These are phyloP conservation scores for Anagyrus pseudococci DNA, from an alignment of 2,888 invertebrate species.

Conservation along the genomic window DNA sequence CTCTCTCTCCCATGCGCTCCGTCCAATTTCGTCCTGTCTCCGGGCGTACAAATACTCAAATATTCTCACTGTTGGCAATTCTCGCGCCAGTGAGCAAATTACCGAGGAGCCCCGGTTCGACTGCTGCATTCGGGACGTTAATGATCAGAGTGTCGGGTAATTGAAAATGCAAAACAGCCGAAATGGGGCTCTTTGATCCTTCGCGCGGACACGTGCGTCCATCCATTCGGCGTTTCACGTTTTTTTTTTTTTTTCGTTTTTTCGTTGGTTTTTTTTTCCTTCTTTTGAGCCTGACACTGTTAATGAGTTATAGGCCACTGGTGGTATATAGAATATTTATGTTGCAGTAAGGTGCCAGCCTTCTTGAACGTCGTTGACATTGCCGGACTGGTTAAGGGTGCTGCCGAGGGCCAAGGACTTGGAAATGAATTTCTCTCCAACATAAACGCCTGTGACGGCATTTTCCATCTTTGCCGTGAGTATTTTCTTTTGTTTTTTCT, in stretches of 20 bases:
- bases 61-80: no score
- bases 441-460: slow-evolving; percentile 97
- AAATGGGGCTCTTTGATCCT: slow-evolving; percentile 30
- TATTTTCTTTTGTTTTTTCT: no score
- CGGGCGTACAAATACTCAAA: no score
- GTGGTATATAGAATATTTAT: slow-evolving; percentile 11
- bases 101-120: not conserved
- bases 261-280: no score
- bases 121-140: slow-evolving; percentile 6
- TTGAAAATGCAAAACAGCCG: slow-evolving; percentile 46
- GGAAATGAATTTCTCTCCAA: slow-evolving; percentile 99
- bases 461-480: slow-evolving; percentile 96
- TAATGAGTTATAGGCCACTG: not conserved
- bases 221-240: not conserved
- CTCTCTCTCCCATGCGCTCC: no score
- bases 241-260: slow-evolving; percentile 8
- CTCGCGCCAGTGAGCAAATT: no score
- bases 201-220: slow-evolving; percentile 16
- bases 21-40: no score
- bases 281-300: not conserved
- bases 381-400: slow-evolving; percentile 97
- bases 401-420: slow-evolving; percentile 96
- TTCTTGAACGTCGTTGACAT: slow-evolving; percentile 98
- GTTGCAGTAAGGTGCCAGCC: slow-evolving; percentile 92
- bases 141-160: slow-evolving; percentile 37